Evolutionary conservation across 1,140 invertebrate species (phyloP), one percentile per base, ranked within the genome.

Genomic region (Sarcophaga peregrina): DNA sequence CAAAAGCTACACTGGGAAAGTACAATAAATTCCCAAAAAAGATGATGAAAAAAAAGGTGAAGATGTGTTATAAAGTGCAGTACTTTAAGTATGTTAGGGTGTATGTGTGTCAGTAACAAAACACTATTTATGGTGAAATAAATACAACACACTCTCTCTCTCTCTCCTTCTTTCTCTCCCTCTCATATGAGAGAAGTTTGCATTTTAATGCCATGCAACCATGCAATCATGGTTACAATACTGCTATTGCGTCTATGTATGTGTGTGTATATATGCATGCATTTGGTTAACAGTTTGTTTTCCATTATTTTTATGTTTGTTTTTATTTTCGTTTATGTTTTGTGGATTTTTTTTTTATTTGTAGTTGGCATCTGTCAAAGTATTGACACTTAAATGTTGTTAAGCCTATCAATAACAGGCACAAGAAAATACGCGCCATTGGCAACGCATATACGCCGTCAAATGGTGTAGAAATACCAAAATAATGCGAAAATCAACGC

Each of bases 371-470:
- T 15, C 62, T 68, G 62, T 68, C 62, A 68, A 68, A 68, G 15
- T n/a, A 68, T 68, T 68, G 62, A 68, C 62, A 68, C 62, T 68
- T 68, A 68, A 68, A 68, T 68, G 62, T 68, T 68, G 58, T 68
- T 68, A 68, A 68, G 62, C 62, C 58, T 68, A 68, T 68, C 62
- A 68, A 68, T 68, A 68, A 68, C 62, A 68, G 62, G 8, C 62
- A 20, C 7, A 20, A 68, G 62, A 9, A 68, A 25, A 68, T 20
- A 25, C 20, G 15, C n/a, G 62, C 20, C 10, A 20, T 37, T 68
- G 62, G 62, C 62, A 68, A 25, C n/a, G n/a, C n/a, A n/a, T n/a
- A n/a, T 68, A 68, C 25, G 25, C 17, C 20, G 62, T 68, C 62
- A 68, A 68, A 68, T 68, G 62, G 17, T 58, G 54, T 9, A 68